Evolutionary conservation across 2,888 invertebrate genomes (phyloP), one percentile per base, ranked within the genome.

Genomic region (Eulithis testata): DNA sequence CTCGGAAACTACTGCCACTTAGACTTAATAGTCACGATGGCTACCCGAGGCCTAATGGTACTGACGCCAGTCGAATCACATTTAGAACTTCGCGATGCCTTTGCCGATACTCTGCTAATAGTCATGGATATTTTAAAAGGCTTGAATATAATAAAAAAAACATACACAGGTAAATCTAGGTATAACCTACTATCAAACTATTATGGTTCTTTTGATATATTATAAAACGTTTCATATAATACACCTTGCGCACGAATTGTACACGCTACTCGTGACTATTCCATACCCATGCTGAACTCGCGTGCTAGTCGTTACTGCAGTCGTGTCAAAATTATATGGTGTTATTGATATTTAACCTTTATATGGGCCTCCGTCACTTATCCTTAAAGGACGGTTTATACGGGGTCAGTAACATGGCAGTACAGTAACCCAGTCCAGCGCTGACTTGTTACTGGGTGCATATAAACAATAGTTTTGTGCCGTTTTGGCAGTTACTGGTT

Each of bases 21-120:
- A 68, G 65, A 66, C 63, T 75, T 75, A 76, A 74, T 76, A 81
- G 79, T 82, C 83, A 82, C 81, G 83, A 82, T 64, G 65, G 75
- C 77, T 80, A 77, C 81, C 78, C 74, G 76, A 55, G 76, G 78
- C 77, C 71, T 76, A 78, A 79, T 79, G 73, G 76, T 71, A 74
- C 69, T 74, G 77, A 74, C 69, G 65, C 60, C 66, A 62, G 65
- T 73, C 21, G 37, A 76, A 77, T 76, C 73, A 70, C 70, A 73
- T 62, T 65, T 21, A 36, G 47, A 56, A 59, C 50, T 65, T 40
- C 53, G 37, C 40, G 21, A 27, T 43, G 43, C 43, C 14, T 43
- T 43, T 36, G 40, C 43, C 47, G 27, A 12, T 50, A 43, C 6
- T 11, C 49, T 49, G 21, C 49, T 21, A 60, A 45, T 36, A 60